A percentile compares a stretch with the other conserved stretches of the same genome.
Evolutionary conservation across 2,113 vertebrate genomes (phyloP).

Genomic region (Haliaeetus leucogaster): DNA sequence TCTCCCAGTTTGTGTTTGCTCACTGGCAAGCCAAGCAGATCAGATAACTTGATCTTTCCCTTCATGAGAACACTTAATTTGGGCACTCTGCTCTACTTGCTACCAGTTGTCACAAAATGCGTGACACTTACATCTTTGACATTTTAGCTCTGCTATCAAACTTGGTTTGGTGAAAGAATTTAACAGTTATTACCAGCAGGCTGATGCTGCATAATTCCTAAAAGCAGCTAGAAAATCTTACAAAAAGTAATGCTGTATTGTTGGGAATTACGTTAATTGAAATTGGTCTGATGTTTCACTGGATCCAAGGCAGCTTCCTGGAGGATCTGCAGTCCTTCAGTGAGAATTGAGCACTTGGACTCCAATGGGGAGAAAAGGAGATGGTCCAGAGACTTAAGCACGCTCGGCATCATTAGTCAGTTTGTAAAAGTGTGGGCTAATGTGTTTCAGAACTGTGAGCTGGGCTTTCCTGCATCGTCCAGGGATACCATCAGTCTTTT

Average conservation of each 20-base stretch:
- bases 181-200: not conserved
- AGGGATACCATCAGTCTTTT: not conserved
- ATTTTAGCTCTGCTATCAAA: not conserved
- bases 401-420: not conserved
- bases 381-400: not conserved
- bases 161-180: not conserved
- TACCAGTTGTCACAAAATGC: not conserved
- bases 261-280: not conserved
- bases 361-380: not conserved
- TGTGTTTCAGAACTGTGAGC: not conserved
- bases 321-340: not conserved
- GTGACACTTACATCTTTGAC: rapidly evolving
- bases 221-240: not conserved
- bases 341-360: not conserved
- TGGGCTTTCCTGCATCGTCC: not conserved
- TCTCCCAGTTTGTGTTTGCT: not conserved
- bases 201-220: not conserved
- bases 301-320: not conserved
- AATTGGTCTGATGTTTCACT: not conserved
- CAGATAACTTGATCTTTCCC: not conserved
- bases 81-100: not conserved
- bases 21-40: not conserved
- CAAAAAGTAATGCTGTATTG: not conserved
- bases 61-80: not conserved
- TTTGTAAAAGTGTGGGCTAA: not conserved